Base-by-base conservation (phyloP, 2,113 vertebrate species). In the Symphodus melops region DNA sequence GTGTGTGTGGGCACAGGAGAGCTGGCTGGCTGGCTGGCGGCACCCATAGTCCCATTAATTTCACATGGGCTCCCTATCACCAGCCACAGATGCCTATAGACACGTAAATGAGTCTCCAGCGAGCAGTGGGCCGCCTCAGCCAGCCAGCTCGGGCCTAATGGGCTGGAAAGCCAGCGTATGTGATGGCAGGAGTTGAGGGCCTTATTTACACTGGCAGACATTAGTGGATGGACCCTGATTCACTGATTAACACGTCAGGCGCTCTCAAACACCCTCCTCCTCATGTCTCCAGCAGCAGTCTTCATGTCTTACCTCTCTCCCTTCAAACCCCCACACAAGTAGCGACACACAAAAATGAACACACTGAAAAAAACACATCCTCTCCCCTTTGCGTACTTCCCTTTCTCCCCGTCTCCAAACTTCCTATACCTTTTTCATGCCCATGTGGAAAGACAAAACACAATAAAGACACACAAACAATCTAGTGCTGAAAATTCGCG, bases 61-160 rank as follows among this genome's bases (percentile, higher is more conserved):
- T 98, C 95, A 96, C 94, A 93, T 95, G 94, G 95, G 94, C 96
- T 96, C 95, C 96, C 96, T 97, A 97, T 98, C 97, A 96, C 95
- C 95, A 95, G 94, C 95, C 96, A 96, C 98, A 97, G 97, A 97
- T 97, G 97, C 96, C 96, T 95, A 95, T 93, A 95, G 96, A 97
- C 96, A 96, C 96, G 94, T 96, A 96, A 96, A 98, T 95, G 95
- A 96, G 96, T 96, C 96, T 97, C 96, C 87, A 91, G 95, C 91
- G 96, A 95, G 96, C 92, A 72, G 78, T 72, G 85, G 94, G 94
- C 95, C 94, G 94, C 96, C 95, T 96, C 95, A 93, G 89, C 94
- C 95, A 97, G 95, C 96, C 94, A 96, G 95, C 90, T 96, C 96
- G 95, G 95, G 95, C 95, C 96, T 97, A 97, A 97, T 96, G 96